Conservation (phyloP, 2,888 invertebrate species). For the Octonoba sinensis region DNA sequence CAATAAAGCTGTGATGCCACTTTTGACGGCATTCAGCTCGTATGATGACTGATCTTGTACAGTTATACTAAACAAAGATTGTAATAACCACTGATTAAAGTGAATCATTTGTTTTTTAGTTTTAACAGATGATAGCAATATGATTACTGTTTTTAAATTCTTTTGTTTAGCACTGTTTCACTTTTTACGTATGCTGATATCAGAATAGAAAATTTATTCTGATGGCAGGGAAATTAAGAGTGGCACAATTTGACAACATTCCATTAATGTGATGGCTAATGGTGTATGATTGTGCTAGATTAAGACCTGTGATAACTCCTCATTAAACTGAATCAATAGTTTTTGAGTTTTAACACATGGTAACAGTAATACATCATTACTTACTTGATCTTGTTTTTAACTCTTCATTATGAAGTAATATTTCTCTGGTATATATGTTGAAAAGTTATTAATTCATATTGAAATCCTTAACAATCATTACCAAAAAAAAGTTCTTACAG, state of each 20-base stretch:
- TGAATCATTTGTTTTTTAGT: not conserved
- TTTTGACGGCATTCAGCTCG: not conserved
- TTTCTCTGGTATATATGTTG: no score
- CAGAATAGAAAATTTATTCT: no score
- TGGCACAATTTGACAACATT: slow-evolving; percentile 9
- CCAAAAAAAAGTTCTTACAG: no score
- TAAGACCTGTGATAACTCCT: slow-evolving; percentile 27
- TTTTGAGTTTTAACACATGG: slow-evolving; percentile 13
- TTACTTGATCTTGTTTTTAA: not conserved
- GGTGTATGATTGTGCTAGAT: slow-evolving; percentile 17
- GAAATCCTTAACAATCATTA: no score
- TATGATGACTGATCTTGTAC: not conserved
- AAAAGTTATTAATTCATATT: no score
- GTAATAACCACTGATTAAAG: not conserved
- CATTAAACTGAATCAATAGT: not conserved
- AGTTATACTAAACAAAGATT: not conserved
- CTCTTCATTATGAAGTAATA: no score
- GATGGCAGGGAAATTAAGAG: no score
- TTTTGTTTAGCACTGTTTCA: no score
- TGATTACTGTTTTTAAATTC: no score
- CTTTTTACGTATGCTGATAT: no score
- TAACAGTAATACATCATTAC: not conserved
- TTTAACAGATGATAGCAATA: no score
- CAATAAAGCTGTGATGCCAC: no score
- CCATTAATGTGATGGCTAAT: not conserved